Base-by-base conservation (phyloP, 2,113 vertebrate genomes). In the Pachyramphus minor region DNA sequence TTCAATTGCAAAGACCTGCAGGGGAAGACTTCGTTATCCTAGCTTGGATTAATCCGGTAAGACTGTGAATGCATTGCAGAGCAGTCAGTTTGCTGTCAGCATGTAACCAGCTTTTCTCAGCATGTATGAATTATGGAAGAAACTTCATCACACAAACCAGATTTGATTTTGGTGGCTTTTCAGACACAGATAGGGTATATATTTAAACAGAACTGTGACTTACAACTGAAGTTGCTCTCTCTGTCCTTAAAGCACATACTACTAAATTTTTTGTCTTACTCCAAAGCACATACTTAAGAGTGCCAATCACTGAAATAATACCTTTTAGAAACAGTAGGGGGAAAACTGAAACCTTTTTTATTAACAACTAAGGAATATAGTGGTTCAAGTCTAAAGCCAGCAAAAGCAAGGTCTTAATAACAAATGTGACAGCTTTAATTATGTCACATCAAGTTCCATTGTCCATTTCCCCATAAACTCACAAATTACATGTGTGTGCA, bases 101-200 rank as follows among this genome's bases (percentile, higher is more conserved):
- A 44, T 5, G 41, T 49, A 88, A 67, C 18, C 72, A 89, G 59
- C 39, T 78, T 91, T 47, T 55, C 59, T 77, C 33, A 83, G 44
- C n/a, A 45, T 14, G 33, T 44, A 90, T 30, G 64, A 73, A 74
- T 55, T 76, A 90, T 12, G n/a, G 52, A 56, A 58, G 27, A 83
- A 90, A 67, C 37, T 64, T 86, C 44, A 83, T 85, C 53, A 58
- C 88, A 68, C 74, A 75, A 94, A 60, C 11, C 27, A 72, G 42
- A 84, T 86, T 91, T 91, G 73, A 74, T 93, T 96, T 93, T 94
- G 89, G 74, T 93, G 84, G 87, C 84, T 96, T 95, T 95, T 93
- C 82, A 92, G 83, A 88, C 55, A 83, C 28, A 64, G 22, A 37
- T 1, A 76, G 11, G 22, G 21, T 28, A 35, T 10, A 47, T 33